These are phyloP conservation scores for Entelurus aequoreus DNA, from an alignment of 2,113 vertebrate genomes.

Conservation along the genomic window DNA sequence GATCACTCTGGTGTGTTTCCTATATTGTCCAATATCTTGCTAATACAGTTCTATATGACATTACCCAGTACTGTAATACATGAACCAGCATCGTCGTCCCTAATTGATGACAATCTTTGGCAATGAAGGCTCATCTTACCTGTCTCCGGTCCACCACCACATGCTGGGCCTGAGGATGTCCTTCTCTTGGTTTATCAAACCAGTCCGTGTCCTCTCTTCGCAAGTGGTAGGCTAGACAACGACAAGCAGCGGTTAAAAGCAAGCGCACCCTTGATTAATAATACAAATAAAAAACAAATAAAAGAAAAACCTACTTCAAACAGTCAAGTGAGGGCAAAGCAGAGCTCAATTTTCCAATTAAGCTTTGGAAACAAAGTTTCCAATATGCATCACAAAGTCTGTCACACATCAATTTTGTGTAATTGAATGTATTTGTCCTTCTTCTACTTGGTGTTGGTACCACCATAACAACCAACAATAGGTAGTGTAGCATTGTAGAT, in stretches of 20 bases:
- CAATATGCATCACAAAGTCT: constrained; percentile 9
- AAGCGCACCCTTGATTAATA: constrained; percentile 1
- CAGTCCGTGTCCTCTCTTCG: constrained; percentile 97
- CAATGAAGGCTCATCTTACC: constrained; percentile 62
- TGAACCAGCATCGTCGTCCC: neutral
- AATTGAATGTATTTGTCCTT: constrained; percentile 7
- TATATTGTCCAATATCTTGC: too few species aligned
- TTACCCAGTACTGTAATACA: neutral
- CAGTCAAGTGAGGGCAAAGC: constrained; percentile 1
- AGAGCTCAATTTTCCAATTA: constrained; percentile 24
- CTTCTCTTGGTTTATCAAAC: constrained; percentile 97
- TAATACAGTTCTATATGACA: too few species aligned
- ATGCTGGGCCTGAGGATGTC: constrained; percentile 78
- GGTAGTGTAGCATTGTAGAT: too few species aligned
- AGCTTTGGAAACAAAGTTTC: constrained; percentile 11
- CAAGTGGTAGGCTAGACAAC: constrained; percentile 88
- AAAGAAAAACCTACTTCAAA: constrained; percentile 3
- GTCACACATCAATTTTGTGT: constrained; percentile 22
- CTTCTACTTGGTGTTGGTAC: too few species aligned
- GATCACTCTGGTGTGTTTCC: neutral
- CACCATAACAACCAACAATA: too few species aligned
- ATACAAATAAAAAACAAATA: neutral
- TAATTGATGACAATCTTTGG: neutral
- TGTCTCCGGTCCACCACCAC: constrained; percentile 79
- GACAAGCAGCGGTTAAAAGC: constrained; percentile 70